Base-by-base conservation (phyloP, 1,140 invertebrate genomes). In the Ptiloglossa arizonensis region DNA sequence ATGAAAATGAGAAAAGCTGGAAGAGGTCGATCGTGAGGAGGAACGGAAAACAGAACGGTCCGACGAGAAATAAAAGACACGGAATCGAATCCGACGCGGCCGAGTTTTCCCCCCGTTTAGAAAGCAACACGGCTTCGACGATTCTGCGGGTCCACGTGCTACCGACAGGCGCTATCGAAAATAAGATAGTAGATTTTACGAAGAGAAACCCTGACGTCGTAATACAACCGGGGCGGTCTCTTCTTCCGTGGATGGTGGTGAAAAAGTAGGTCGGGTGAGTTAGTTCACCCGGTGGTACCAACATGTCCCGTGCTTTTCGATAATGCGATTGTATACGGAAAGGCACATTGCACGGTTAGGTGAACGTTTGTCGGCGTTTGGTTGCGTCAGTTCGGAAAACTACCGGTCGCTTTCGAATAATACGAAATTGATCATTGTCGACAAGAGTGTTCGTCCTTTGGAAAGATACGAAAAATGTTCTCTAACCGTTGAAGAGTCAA, bases 221-320 rank as follows among this genome's bases (percentile, higher is more conserved):
- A 81, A 78, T 64, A 67, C 80, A 56, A 81, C 60, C 86, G 82
- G 82, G 82, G 80, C 27, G 29, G 24, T 86, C 85, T 73, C 68
- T 64, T 60, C 50, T 68, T 52, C 87, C 85, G 81, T 87, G 83
- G 87, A 90, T 86, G 86, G 85, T 44, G 83, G 75, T 69, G 86
- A 89, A 89, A 89, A 90, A 88, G 89, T 90, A 86, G 89, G 89
- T 83, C 89, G 87, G 84, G 88, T 86, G 79, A 72, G 56, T 66
- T 52, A 62, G 57, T 57, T 62, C 56, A 46, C 62, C 64, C 59
- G 62, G 35, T 32, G 72, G 54, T 80, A 66, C 77, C 62, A 54
- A 83, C 67, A 60, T 80, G 81, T 85, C 81, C 63, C 67, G 38
- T 57, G 54, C 66, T 46, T 77, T 72, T 76, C 81, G 81, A 85